These are phyloP conservation scores for Griposia aprilina DNA, from an alignment of 2,888 invertebrate genomes.

Conservation along the genomic window DNA sequence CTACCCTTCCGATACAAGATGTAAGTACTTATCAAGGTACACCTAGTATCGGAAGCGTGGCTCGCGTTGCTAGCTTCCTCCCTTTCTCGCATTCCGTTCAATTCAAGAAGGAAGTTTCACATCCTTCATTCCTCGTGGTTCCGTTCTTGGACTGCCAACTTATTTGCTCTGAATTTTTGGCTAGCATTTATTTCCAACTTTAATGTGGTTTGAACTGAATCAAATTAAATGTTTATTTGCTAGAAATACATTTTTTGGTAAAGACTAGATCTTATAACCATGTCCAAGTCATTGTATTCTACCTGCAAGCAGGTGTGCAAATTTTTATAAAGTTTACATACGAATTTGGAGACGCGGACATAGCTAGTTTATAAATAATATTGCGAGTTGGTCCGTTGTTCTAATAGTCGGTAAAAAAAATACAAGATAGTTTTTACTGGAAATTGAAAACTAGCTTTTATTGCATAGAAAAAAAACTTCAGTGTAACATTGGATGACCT, in stretches of 20 bases:
- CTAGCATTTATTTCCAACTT: background rate
- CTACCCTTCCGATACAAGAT: too few species aligned
- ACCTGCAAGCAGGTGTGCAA: too few species aligned
- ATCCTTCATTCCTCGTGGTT: background rate
- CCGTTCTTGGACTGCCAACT: background rate
- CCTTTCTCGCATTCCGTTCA: background rate
- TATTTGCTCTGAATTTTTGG: background rate
- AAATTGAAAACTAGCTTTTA: background rate
- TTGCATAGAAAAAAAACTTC: background rate
- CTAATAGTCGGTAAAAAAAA: background rate
- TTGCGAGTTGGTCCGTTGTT: background rate
- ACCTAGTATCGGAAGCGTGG: background rate
- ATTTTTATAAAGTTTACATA: too few species aligned
- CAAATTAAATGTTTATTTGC: too few species aligned
- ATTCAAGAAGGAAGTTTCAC: background rate
- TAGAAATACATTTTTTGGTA: too few species aligned
- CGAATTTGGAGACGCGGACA: background rate
- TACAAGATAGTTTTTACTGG: too few species aligned
- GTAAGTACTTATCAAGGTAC: too few species aligned
- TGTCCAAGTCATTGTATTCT: too few species aligned
- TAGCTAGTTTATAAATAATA: background rate
- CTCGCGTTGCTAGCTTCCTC: background rate
- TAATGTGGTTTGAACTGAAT: background rate
- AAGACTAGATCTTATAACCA: too few species aligned
- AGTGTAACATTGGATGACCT: conserved; percentile 17